Evolutionary conservation across 2,888 invertebrate species (phyloP).

Genomic region (Platycheirus albimanus): DNA sequence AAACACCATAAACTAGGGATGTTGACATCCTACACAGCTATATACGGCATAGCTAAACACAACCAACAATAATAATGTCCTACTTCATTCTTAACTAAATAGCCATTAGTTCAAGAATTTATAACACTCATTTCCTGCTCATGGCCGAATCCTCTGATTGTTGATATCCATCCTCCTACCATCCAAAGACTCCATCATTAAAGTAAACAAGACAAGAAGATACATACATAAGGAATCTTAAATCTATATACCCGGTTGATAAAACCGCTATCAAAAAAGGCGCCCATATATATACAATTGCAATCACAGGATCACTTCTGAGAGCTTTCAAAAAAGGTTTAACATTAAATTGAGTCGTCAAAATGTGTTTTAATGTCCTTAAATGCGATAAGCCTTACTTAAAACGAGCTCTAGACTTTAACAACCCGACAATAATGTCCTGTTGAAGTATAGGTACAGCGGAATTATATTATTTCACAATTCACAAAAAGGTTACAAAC

Average conservation of each 20-base stretch:
- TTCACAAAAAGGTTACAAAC: slow-evolving; percentile 7
- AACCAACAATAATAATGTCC: not conserved
- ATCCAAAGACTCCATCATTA: slow-evolving; percentile 8
- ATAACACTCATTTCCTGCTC: not conserved
- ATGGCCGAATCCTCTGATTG: not conserved
- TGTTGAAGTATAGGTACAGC: slow-evolving; percentile 23
- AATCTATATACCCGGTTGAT: not conserved
- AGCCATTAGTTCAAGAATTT: slow-evolving; percentile 13
- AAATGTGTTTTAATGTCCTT: slow-evolving; percentile 8
- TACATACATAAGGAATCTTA: not conserved
- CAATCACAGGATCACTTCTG: slow-evolving; percentile 46
- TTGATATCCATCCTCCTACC: not conserved
- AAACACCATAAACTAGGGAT: slow-evolving; percentile 11
- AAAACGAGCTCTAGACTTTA: slow-evolving; percentile 1
- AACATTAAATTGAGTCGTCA: slow-evolving; percentile 20
- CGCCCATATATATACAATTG: slow-evolving; percentile 31
- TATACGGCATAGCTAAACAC: not conserved
- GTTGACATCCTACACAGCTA: not conserved
- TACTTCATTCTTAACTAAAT: not conserved
- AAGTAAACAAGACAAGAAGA: not conserved
- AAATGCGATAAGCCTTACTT: slow-evolving; percentile 21
- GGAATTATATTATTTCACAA: no score
- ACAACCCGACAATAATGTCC: slow-evolving; percentile 37
- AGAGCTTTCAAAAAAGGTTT: slow-evolving; percentile 18
- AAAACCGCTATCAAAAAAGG: slow-evolving; percentile 26